Evolutionary conservation across 2,797 vertebrate species (phyloP).

Genomic region (Galagoides demidoff): DNA sequence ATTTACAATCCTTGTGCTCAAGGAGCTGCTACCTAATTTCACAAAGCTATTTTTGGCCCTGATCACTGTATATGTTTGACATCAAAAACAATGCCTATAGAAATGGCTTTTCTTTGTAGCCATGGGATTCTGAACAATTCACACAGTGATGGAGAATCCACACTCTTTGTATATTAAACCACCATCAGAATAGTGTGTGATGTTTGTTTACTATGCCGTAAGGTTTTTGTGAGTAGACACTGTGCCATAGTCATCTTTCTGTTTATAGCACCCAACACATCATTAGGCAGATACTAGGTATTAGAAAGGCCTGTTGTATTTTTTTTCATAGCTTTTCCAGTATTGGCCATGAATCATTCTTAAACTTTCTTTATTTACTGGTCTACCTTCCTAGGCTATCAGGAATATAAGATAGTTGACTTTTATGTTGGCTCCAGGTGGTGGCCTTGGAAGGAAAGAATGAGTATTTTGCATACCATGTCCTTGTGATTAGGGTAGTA

Average conservation of each 20-base stretch:
- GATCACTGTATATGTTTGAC: neutral
- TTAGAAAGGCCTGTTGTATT: neutral
- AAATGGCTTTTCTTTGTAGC: neutral
- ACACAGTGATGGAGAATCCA: neutral
- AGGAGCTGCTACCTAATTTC: neutral
- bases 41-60: neutral
- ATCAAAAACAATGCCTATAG: neutral
- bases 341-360: neutral
- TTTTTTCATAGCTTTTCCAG: neutral
- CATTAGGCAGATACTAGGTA: neutral
- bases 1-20: neutral
- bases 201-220: neutral
- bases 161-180: neutral
- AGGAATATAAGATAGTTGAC: neutral
- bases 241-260: neutral
- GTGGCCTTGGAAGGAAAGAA: neutral
- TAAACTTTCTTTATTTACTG: constrained; percentile 3
- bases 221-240: neutral
- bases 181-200: neutral
- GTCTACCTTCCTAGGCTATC: neutral
- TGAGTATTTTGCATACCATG: neutral
- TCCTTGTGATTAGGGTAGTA: neutral
- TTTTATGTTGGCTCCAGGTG: neutral
- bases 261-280: neutral
- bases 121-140: neutral